These are phyloP conservation scores for Netelia inedita DNA, from an alignment of 2,888 invertebrate genomes.

Conservation along the genomic window DNA sequence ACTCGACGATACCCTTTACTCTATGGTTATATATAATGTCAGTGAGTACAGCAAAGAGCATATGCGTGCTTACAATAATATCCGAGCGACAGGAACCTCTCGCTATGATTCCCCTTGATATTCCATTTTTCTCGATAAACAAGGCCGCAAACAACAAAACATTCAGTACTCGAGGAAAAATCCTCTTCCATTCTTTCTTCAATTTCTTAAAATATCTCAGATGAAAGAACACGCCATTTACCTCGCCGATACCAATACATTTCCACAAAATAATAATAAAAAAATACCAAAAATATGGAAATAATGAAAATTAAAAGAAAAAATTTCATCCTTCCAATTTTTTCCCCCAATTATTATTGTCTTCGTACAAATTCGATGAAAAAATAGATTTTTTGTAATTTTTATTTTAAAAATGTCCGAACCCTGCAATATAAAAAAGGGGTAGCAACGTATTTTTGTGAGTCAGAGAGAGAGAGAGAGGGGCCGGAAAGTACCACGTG, in stretches of 20 bases:
- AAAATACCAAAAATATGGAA: background rate
- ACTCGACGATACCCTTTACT: background rate
- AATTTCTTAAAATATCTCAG: background rate
- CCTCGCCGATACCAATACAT: background rate
- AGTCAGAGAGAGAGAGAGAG: background rate
- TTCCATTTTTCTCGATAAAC: conserved; percentile 3
- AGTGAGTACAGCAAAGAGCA: background rate
- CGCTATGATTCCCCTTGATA: conserved; percentile 60
- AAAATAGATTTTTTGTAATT: background rate
- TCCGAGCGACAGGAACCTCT: conserved; percentile 41
- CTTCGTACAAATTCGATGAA: background rate
- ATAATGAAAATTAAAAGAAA: background rate
- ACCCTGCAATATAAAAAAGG: too few species aligned
- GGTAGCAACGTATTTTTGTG: conserved; percentile 20
- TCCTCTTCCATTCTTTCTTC: conserved; percentile 21
- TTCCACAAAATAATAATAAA: background rate
- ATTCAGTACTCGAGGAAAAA: conserved; percentile 16
- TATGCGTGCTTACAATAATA: conserved; percentile 12
- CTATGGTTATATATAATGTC: background rate
- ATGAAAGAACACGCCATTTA: background rate
- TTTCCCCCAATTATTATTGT: background rate
- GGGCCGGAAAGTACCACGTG: conserved; percentile 67
- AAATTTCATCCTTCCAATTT: background rate
- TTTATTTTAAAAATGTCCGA: background rate
- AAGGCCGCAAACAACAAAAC: background rate